These are phyloP conservation scores for Megalops cyprinoides DNA, from an alignment of 2,797 vertebrate genomes.

Conservation along the genomic window DNA sequence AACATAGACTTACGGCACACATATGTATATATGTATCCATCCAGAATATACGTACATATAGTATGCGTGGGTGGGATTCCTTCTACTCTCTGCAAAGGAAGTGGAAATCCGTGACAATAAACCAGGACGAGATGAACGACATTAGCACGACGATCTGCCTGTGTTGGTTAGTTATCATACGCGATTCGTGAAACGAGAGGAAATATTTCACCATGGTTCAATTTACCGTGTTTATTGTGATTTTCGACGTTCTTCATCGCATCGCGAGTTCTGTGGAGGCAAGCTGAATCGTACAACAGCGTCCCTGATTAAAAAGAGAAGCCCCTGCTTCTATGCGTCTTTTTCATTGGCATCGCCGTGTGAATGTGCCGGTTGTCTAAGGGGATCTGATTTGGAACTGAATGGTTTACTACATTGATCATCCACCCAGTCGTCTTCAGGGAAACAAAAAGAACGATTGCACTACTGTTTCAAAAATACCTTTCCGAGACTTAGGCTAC, in stretches of 20 bases:
- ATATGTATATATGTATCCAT: slow-evolving; percentile 38
- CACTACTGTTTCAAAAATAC: slow-evolving; percentile 22
- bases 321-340: slow-evolving; percentile 13
- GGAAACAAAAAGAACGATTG: slow-evolving; percentile 12
- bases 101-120: slow-evolving; percentile 60
- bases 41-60: slow-evolving; percentile 17
- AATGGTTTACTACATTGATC: slow-evolving; percentile 48
- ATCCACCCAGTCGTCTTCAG: neutral
- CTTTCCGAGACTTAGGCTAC: slow-evolving; percentile 13
- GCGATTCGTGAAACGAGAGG: neutral
- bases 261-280: slow-evolving; percentile 24
- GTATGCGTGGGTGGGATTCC: slow-evolving; percentile 66
- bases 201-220: neutral
- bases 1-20: slow-evolving; percentile 54
- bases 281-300: slow-evolving; percentile 21
- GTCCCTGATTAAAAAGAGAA: slow-evolving; percentile 39
- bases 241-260: slow-evolving; percentile 3
- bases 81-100: slow-evolving; percentile 54
- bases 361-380: slow-evolving; percentile 25
- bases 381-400: slow-evolving; percentile 46
- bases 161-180: neutral
- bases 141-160: slow-evolving; percentile 2
- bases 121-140: slow-evolving; percentile 27
- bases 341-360: slow-evolving; percentile 9
- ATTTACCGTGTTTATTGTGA: neutral